Evolutionary conservation across 2,888 invertebrate species (phyloP), one percentile per base, ranked within the genome.

Genomic region (Oxyscelio sp.): DNA sequence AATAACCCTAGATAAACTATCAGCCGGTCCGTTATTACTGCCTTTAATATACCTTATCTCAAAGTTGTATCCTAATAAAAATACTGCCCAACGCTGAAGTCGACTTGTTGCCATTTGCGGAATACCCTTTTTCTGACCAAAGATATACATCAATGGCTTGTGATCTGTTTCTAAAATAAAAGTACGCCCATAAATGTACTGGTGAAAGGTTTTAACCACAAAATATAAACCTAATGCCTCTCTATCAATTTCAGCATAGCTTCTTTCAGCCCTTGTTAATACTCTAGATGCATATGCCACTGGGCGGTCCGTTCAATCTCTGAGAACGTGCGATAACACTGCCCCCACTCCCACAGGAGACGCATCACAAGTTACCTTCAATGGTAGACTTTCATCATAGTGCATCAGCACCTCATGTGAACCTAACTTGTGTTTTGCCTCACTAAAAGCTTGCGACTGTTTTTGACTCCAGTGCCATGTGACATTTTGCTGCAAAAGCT

Each of bases 331-430:
- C 0, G 70, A 43, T 3, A 70, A 9, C 0, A 68, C 68, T 3
- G 68, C 63, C 22, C 48, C 59, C 4, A 58, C 38, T 8, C 58
- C 43, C 0, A 66, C 50, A 15, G 74, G 59, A n/a, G 73, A 66
- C 1, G 61, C 65, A n/a, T 77, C 75, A 61, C 11, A 70, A 4
- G 71, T 77, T 40, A 31, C 27, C 38, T 66, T 77, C 17, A 65
- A 40, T 27, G 45, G 81, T 38, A 50, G 56, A 21, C 61, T 27
- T 1, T 82, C 74, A 50, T 87, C 65, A 70, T 79, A 87, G 66
- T 84, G 83, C 6, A 59, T 74, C 6, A 86, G 40, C 43, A 38
- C 50, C 4, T 65, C 50, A 1, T 59, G 13, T 27, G 73, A 65
- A 1, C 13, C 45, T 27, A 80, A 21, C n/a, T 48, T 22, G 4